Percentiles rank a stretch among this genome's conserved stretches.
Conservation (phyloP, 2,888 invertebrate genomes). For the Leptopilina syphax region DNA sequence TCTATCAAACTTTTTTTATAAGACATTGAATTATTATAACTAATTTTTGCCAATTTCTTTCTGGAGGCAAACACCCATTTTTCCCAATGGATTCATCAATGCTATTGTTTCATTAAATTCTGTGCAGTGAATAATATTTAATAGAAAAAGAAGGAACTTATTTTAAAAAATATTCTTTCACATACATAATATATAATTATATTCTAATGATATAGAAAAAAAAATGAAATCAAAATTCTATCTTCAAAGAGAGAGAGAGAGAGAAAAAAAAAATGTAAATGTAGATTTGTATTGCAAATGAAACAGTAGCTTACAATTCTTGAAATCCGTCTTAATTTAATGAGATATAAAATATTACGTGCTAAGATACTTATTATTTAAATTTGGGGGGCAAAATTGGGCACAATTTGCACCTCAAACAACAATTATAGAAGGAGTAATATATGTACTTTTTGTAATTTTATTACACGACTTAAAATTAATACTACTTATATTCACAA, state of each 20-base stretch:
- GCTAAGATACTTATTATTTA: background rate
- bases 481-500: constrained; percentile 11
- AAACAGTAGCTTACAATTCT: constrained; percentile 7
- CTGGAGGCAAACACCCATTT: background rate
- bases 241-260: background rate
- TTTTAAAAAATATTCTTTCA: background rate
- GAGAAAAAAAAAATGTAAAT: background rate
- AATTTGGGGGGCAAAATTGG: background rate
- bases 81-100: background rate
- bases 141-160: background rate
- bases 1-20: background rate
- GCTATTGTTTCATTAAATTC: constrained; percentile 1
- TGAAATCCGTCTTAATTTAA: background rate
- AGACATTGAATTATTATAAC: background rate
- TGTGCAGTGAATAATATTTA: background rate
- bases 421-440: background rate
- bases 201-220: background rate
- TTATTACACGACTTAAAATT: constrained; percentile 2
- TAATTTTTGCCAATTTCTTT: background rate
- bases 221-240: background rate
- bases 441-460: background rate
- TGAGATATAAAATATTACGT: constrained; percentile 7
- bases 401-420: constrained; percentile 7
- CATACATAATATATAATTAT: background rate
- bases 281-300: constrained; percentile 2